A percentile compares a stretch with the other conserved stretches of the same genome.
Evolutionary conservation across 1,140 invertebrate species (phyloP).

Genomic region (Cydia fagiglandana): DNA sequence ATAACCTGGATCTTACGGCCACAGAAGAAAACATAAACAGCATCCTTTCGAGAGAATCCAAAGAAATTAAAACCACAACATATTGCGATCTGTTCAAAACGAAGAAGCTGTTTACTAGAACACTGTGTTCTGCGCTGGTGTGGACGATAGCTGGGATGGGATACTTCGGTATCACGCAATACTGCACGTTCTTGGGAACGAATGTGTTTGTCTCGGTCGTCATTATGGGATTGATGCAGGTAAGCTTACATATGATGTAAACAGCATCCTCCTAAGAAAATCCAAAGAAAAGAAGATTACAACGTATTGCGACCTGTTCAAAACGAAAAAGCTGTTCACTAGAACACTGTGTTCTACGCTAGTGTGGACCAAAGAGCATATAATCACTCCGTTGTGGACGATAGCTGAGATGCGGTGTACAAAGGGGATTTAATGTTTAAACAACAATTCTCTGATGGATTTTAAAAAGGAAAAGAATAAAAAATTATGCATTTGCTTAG

Average conservation of each 20-base stretch:
- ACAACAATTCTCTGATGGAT: no score
- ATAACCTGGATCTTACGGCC: slow-evolving; percentile 42
- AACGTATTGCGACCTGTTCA: slow-evolving; percentile 50
- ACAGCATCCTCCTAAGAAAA: slow-evolving; percentile 38
- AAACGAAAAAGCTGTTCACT: slow-evolving; percentile 39
- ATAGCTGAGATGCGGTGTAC: slow-evolving; percentile 40
- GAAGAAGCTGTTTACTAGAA: slow-evolving; percentile 39
- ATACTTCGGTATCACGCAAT: slow-evolving; percentile 55
- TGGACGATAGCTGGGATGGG: slow-evolving; percentile 45
- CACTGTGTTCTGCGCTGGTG: slow-evolving; percentile 36
- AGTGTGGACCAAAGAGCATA: no score
- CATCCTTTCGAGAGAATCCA: slow-evolving; percentile 39
- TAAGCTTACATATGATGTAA: slow-evolving; percentile 34
- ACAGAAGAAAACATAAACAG: slow-evolving; percentile 46
- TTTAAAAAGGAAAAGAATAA: no score
- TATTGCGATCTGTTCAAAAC: slow-evolving; percentile 51
- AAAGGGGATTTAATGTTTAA: no score
- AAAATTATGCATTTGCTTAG: no score
- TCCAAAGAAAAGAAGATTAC: slow-evolving; percentile 36
- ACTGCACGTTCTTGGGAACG: slow-evolving; percentile 44
- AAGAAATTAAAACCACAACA: slow-evolving; percentile 37
- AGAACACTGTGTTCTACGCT: slow-evolving; percentile 38
- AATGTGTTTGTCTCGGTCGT: slow-evolving; percentile 47
- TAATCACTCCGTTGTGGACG: no score
- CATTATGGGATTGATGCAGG: slow-evolving; percentile 49